A percentile compares a stretch with the other conserved stretches of the same genome.
Evolutionary conservation across 2,797 vertebrate species (phyloP).

Genomic region (Triplophysa yarkandensis): DNA sequence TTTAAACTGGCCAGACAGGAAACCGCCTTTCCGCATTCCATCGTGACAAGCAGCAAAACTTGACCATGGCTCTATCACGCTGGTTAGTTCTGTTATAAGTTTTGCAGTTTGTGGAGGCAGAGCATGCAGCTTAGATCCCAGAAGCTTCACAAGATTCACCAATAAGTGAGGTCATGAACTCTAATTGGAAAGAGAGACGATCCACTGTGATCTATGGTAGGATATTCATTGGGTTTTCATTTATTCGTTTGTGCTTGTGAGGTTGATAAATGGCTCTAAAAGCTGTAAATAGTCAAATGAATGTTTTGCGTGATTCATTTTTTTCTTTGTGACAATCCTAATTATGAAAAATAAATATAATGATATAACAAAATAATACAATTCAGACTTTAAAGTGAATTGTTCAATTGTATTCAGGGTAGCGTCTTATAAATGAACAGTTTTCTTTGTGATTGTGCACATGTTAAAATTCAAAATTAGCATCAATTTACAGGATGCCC

Average conservation of each 20-base stretch:
- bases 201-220: slow-evolving; percentile 78
- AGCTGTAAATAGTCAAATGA: too few relatives aligned
- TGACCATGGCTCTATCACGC: slow-evolving; percentile 24
- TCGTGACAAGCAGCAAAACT: slow-evolving; percentile 46
- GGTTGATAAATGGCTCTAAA: too few relatives aligned
- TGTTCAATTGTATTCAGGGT: too few relatives aligned
- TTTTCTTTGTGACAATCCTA: neutral
- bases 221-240: slow-evolving; percentile 44
- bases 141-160: slow-evolving; percentile 10
- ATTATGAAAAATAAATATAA: too few relatives aligned
- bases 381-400: too few relatives aligned
- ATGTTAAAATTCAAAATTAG: neutral
- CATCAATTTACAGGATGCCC: neutral
- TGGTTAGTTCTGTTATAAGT: slow-evolving; percentile 18
- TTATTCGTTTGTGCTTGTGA: neutral
- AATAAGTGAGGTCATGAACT: slow-evolving; percentile 62
- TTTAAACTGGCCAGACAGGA: slow-evolving; percentile 69
- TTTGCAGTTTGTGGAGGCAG: neutral
- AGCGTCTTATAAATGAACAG: too few relatives aligned
- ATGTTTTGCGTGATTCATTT: neutral
- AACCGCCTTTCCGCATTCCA: slow-evolving; percentile 77
- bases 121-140: neutral
- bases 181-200: slow-evolving; percentile 75
- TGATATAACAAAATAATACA: too few relatives aligned
- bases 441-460: too few relatives aligned